phyloP scores from a whole-genome alignment of 2,797 vertebrate genomes.

The Myotis myotis region DNA sequence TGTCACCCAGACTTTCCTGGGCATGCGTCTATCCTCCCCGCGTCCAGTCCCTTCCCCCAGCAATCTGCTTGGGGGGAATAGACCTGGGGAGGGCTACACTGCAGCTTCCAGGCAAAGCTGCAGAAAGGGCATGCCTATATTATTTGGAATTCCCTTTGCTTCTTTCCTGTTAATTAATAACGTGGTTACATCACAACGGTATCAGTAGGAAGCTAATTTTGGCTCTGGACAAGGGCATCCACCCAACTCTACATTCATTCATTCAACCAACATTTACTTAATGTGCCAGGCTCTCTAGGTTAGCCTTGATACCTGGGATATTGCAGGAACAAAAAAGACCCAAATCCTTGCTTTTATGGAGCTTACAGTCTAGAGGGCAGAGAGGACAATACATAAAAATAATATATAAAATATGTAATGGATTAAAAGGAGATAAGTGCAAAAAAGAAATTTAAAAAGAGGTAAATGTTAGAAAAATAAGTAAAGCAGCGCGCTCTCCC shows the following conservation, averaged over 20 bases:
- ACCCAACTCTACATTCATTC: background rate
- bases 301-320: background rate
- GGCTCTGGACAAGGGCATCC: background rate
- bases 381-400: background rate
- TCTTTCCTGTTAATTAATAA: background rate
- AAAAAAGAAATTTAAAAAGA: background rate
- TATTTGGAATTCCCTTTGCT: background rate
- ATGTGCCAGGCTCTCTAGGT: background rate
- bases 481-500: background rate
- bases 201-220: background rate
- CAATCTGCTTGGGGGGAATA: background rate
- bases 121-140: background rate
- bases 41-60: background rate
- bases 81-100: background rate
- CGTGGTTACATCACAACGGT: background rate
- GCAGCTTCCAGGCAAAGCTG: background rate
- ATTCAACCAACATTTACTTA: background rate
- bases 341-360: background rate
- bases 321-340: background rate
- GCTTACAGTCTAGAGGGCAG: background rate
- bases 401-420: background rate
- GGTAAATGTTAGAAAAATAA: background rate
- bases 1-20: background rate
- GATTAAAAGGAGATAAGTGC: background rate
- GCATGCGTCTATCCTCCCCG: background rate